Conservation (phyloP, 2,888 invertebrate species). For the Teleiodes luculella region DNA sequence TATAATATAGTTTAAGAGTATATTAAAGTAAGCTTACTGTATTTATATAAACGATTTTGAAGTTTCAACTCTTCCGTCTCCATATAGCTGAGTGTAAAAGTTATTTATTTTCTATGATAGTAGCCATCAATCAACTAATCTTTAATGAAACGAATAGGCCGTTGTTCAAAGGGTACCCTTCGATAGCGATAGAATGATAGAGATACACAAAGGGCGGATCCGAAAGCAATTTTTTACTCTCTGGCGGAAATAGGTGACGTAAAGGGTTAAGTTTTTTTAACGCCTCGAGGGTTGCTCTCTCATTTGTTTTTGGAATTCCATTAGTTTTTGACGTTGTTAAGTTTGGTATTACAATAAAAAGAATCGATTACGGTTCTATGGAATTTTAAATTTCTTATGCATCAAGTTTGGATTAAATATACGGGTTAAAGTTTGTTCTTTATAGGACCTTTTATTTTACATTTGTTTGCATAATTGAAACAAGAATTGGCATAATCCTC, state of each 20-base stretch:
- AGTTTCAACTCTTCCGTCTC: too few species aligned
- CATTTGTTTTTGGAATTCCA: conserved; percentile 14
- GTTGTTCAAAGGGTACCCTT: conserved; percentile 57
- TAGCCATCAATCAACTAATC: conserved; percentile 56
- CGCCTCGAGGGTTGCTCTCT: conserved; percentile 5
- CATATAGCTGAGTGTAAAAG: not conserved
- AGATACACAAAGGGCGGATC: conserved; percentile 49
- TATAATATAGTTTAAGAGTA: too few species aligned
- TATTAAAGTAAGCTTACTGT: too few species aligned
- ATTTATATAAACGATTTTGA: too few species aligned
- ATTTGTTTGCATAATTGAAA: too few species aligned
- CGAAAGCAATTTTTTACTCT: conserved; percentile 6
- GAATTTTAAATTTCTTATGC: not conserved
- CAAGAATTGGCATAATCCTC: too few species aligned
- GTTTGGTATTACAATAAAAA: not conserved
- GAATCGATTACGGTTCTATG: not conserved
- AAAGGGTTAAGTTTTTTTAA: conserved; percentile 17
- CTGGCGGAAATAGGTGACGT: conserved; percentile 20
- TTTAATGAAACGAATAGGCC: conserved; percentile 54
- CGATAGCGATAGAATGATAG: conserved; percentile 51
- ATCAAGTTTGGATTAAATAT: not conserved
- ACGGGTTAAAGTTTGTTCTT: too few species aligned
- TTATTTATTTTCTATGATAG: conserved; percentile 41
- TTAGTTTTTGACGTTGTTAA: conserved; percentile 3
- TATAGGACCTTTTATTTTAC: too few species aligned